A percentile compares a stretch with the other conserved stretches of the same genome.
phyloP scores from a whole-genome alignment of 1,140 invertebrate species.

The Caenorhabditis remanei region DNA sequence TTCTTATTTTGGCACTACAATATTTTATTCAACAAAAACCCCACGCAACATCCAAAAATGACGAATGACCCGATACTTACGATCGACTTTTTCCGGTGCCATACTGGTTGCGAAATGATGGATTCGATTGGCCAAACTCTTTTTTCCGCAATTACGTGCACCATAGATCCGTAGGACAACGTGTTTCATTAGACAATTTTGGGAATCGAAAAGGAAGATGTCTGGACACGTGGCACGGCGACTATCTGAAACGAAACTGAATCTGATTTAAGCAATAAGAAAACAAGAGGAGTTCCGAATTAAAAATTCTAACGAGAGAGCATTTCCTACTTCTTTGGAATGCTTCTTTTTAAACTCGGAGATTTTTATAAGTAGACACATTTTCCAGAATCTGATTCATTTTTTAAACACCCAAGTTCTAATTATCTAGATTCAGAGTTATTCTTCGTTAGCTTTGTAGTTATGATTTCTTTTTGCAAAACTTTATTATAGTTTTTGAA shows the following conservation, averaged over 20 bases:
- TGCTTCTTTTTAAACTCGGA: background rate
- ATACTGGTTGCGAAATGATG: constrained; percentile 47
- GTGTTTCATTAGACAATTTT: constrained; percentile 46
- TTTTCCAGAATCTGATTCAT: background rate
- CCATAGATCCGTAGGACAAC: constrained; percentile 34
- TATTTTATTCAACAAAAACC: background rate
- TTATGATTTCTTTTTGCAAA: background rate
- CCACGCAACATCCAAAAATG: background rate
- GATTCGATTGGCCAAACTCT: constrained; percentile 36
- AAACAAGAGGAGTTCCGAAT: background rate
- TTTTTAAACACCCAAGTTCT: background rate
- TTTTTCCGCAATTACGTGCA: constrained; percentile 21
- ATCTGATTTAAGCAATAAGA: too few relatives aligned
- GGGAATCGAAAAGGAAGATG: constrained; percentile 19
- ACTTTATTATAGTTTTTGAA: background rate
- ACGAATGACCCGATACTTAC: background rate
- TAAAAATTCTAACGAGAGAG: background rate
- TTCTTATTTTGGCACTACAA: background rate
- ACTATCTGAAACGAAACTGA: background rate
- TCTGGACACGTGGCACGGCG: constrained; percentile 40
- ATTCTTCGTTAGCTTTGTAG: too few relatives aligned
- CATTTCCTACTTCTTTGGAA: background rate
- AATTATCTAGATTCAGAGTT: too few relatives aligned
- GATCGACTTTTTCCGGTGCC: constrained; percentile 29
- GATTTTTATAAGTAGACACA: background rate